Evolutionary conservation across 2,113 vertebrate species (phyloP).

Genomic region (Antennarius striatus): DNA sequence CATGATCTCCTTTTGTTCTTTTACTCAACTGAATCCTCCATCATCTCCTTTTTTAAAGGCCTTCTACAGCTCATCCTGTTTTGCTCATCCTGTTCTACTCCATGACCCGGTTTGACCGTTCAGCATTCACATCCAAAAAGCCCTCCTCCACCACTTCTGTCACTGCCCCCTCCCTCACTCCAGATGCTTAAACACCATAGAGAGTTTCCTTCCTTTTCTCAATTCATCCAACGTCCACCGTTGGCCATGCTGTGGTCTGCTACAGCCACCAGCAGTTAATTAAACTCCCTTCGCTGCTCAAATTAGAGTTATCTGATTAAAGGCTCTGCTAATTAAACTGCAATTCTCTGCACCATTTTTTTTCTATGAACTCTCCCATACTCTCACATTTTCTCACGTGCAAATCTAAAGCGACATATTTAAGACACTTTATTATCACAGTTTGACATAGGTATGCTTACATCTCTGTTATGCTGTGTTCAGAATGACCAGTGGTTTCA

Average conservation of each 20-base stretch:
- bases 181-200: slow-evolving; percentile 24
- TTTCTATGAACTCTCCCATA: not conserved
- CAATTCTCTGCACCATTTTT: slow-evolving; percentile 23
- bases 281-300: slow-evolving; percentile 48
- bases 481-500: slow-evolving; percentile 26
- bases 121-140: slow-evolving; percentile 8
- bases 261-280: slow-evolving; percentile 60
- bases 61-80: slow-evolving; percentile 33
- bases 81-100: slow-evolving; percentile 41
- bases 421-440: not conserved
- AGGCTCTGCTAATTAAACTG: slow-evolving; percentile 64
- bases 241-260: slow-evolving; percentile 33
- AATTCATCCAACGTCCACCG: slow-evolving; percentile 22
- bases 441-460: not conserved
- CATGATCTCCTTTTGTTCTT: slow-evolving; percentile 17
- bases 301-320: slow-evolving; percentile 55
- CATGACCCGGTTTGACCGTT: slow-evolving; percentile 42
- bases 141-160: slow-evolving; percentile 1
- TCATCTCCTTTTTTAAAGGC: slow-evolving; percentile 13
- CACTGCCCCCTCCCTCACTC: slow-evolving; percentile 1
- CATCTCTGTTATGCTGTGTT: not conserved
- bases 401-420: not conserved
- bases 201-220: slow-evolving; percentile 18
- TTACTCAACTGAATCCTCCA: slow-evolving; percentile 13
- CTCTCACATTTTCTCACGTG: not conserved